Evolutionary conservation across 2,797 vertebrate genomes (phyloP).

Genomic region (Molossus molossus): DNA sequence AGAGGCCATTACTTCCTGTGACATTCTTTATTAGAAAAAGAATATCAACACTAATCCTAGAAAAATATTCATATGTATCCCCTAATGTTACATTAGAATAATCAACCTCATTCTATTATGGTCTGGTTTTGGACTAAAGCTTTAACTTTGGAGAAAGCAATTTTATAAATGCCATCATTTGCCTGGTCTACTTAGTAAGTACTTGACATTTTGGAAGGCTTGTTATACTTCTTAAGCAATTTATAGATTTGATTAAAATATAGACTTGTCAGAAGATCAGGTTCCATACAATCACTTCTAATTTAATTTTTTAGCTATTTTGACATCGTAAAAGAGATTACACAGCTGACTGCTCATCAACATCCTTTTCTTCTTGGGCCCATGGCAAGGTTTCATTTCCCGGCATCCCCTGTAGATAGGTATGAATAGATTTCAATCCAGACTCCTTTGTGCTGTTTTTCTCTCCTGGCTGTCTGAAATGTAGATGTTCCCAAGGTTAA

Average conservation of each 20-base stretch:
- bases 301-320: constrained; percentile 43
- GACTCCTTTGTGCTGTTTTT: not conserved
- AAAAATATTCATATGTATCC: not conserved
- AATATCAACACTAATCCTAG: not conserved
- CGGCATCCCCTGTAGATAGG: not conserved
- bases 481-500: not conserved
- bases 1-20: not conserved
- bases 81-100: constrained; percentile 18
- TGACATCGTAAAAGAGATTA: constrained; percentile 1
- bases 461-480: not conserved
- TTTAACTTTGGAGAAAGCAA: not conserved
- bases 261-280: not conserved
- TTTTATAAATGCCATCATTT: constrained; percentile 26
- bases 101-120: not conserved
- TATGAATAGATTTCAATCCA: not conserved
- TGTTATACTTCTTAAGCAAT: not conserved
- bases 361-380: constrained; percentile 12
- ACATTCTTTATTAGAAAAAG: not conserved
- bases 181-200: not conserved
- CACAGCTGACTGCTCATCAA: not conserved
- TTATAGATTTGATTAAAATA: constrained; percentile 25
- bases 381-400: not conserved
- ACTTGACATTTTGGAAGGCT: not conserved
- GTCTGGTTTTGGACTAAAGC: not conserved
- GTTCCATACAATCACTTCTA: not conserved